These are phyloP conservation scores for Polydrusus tereticollis DNA, from an alignment of 2,888 invertebrate genomes.

Conservation along the genomic window DNA sequence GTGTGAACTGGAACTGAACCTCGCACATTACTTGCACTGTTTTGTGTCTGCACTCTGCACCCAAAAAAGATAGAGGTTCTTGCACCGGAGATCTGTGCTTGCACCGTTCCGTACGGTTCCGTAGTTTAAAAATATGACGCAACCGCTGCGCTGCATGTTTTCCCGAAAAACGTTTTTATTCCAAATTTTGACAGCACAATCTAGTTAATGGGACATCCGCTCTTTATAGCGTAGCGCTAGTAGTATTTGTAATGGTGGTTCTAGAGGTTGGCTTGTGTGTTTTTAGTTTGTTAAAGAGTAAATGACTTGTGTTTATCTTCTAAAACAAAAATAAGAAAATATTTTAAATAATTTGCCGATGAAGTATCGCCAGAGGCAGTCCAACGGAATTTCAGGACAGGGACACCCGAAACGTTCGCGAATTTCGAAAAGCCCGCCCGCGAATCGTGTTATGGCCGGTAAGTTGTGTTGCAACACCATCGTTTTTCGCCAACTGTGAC, in stretches of 20 bases:
- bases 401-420: constrained; percentile 59
- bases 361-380: constrained; percentile 60
- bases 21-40: too few species aligned
- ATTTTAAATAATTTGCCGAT: constrained; percentile 49
- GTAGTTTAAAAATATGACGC: too few species aligned
- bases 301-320: constrained; percentile 12
- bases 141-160: too few species aligned
- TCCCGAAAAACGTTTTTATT: neutral
- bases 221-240: constrained; percentile 1
- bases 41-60: too few species aligned
- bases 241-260: constrained; percentile 43
- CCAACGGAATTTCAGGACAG: constrained; percentile 57
- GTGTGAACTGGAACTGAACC: too few species aligned
- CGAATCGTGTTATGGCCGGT: constrained; percentile 81
- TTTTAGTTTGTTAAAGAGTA: constrained; percentile 17
- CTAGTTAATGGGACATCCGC: neutral
- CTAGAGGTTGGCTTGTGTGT: constrained; percentile 44
- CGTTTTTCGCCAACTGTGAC: constrained; percentile 64
- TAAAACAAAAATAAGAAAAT: constrained; percentile 13
- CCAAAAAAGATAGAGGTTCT: too few species aligned
- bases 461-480: constrained; percentile 69
- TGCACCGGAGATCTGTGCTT: too few species aligned
- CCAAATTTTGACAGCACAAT: neutral
- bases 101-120: too few species aligned
- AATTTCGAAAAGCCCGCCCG: constrained; percentile 63